Percentiles rank a stretch among this genome's conserved stretches.
phyloP scores from a whole-genome alignment of 2,797 vertebrate species.

The Decapterus maruadsi region DNA sequence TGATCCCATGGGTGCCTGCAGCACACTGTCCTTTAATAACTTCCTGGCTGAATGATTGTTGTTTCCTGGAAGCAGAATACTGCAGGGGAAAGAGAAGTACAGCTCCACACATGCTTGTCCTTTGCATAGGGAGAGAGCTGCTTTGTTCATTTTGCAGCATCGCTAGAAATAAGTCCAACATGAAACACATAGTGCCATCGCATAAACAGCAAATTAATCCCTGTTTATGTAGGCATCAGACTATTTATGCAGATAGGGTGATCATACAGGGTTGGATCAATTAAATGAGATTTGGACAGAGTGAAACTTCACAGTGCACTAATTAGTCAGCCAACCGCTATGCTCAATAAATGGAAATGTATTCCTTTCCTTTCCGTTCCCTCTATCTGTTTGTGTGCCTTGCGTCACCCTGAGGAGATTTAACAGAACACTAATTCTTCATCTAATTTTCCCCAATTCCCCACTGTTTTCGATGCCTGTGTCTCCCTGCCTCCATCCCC shows the following conservation, averaged over 20 bases:
- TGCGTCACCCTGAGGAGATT: conserved; percentile 66
- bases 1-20: conserved; percentile 66
- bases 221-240: conserved; percentile 59
- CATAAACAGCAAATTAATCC: conserved; percentile 53
- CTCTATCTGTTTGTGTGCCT: conserved; percentile 60
- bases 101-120: conserved; percentile 10
- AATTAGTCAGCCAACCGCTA: conserved; percentile 74
- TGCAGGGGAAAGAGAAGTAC: conserved; percentile 6
- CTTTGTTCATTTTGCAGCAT: conserved; percentile 19
- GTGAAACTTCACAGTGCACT: conserved; percentile 69
- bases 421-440: conserved; percentile 74
- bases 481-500: conserved; percentile 52
- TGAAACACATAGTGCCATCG: conserved; percentile 38
- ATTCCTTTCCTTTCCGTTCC: conserved; percentile 61
- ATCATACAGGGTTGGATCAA: conserved; percentile 66
- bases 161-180: conserved; percentile 17
- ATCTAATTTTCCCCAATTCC: conserved; percentile 72
- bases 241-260: conserved; percentile 60
- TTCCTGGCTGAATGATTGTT: conserved; percentile 65
- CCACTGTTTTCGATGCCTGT: conserved; percentile 40
- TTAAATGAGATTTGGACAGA: conserved; percentile 70
- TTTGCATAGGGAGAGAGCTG: conserved; percentile 4
- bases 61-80: conserved; percentile 52
- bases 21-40: conserved; percentile 71
- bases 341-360: conserved; percentile 72